These are phyloP conservation scores for Drosophila pectinifera DNA, from an alignment of 1,140 invertebrate species.

Conservation along the genomic window DNA sequence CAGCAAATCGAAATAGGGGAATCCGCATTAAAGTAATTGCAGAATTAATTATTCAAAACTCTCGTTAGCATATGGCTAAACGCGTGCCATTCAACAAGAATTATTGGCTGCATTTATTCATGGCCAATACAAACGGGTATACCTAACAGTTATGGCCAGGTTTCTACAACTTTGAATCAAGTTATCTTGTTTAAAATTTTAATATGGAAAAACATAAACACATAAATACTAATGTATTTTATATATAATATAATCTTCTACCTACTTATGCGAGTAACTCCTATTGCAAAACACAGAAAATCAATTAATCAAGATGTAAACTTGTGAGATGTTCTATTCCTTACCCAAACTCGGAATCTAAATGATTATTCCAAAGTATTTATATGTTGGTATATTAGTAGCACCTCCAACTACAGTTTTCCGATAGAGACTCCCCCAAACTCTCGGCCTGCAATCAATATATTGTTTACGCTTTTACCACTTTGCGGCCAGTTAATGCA, in stretches of 20 bases:
- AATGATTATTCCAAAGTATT: background rate
- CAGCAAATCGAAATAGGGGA: too few species aligned
- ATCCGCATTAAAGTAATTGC: too few species aligned
- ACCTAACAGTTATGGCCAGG: background rate
- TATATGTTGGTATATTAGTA: background rate
- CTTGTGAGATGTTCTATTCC: too few species aligned
- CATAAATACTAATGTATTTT: too few species aligned
- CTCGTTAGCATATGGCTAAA: background rate
- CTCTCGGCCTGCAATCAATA: conserved; percentile 17
- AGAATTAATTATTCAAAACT: background rate
- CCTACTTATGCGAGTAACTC: background rate
- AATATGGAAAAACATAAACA: background rate
- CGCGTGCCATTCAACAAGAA: conserved; percentile 12
- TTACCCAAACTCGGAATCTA: background rate
- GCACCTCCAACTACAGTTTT: background rate
- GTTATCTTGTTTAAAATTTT: too few species aligned
- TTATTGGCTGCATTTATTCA: conserved; percentile 25
- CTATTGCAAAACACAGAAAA: too few species aligned
- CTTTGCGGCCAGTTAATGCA: conserved; percentile 32
- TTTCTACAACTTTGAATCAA: background rate
- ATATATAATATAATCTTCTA: too few species aligned
- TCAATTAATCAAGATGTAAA: background rate
- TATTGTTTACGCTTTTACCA: conserved; percentile 6
- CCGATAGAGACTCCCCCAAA: background rate
- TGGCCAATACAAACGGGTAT: conserved; percentile 4